These are phyloP conservation scores for Planococcus citri DNA, from an alignment of 1,140 invertebrate species.

Conservation along the genomic window DNA sequence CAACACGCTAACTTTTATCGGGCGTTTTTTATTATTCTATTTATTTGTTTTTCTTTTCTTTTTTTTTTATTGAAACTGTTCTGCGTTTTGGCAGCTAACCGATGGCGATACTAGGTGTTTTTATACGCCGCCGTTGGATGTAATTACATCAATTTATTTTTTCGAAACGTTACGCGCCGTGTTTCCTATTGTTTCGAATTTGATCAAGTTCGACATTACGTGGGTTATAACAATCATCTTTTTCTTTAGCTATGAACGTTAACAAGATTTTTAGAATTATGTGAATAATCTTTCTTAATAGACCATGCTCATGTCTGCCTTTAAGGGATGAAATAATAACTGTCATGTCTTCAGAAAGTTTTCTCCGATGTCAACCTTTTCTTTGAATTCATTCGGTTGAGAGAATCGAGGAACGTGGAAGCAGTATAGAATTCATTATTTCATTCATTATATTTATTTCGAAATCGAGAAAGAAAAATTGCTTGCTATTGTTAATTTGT, in stretches of 20 bases:
- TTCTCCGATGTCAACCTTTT: neutral
- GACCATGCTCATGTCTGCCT: neutral
- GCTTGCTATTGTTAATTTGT: too few relatives aligned
- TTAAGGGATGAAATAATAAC: neutral
- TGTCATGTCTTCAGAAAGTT: constrained; percentile 1
- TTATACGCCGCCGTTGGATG: neutral
- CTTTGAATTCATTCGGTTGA: neutral
- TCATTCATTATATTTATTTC: too few relatives aligned
- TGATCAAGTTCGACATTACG: neutral
- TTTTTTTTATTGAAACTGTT: neutral
- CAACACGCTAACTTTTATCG: neutral
- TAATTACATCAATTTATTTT: neutral
- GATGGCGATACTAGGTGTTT: neutral
- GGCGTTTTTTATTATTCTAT: neutral
- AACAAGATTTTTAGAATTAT: constrained; percentile 3
- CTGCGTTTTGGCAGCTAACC: neutral
- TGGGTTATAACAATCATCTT: neutral
- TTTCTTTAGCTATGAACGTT: neutral
- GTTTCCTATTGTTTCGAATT: neutral
- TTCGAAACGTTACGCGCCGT: neutral
- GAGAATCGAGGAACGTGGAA: too few relatives aligned
- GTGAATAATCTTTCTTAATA: neutral
- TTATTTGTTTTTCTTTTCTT: neutral
- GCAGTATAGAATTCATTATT: too few relatives aligned
- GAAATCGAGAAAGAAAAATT: too few relatives aligned